These are phyloP conservation scores for Phenacoccus solenopsis DNA, from an alignment of 1,140 invertebrate genomes.

Conservation along the genomic window DNA sequence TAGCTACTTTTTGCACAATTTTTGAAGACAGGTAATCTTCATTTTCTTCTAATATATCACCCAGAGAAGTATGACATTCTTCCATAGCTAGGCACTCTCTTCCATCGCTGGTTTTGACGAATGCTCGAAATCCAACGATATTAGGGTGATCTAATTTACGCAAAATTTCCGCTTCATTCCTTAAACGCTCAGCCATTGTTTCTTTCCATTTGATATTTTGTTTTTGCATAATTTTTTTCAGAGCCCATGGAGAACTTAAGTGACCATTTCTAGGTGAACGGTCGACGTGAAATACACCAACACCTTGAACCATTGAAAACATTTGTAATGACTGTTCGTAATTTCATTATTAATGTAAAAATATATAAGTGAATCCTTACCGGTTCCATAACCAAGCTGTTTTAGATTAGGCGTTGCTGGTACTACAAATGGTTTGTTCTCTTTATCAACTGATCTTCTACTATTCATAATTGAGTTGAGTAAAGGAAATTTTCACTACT, in stretches of 20 bases:
- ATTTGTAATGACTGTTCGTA: no score
- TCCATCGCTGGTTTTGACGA: constrained; percentile 45
- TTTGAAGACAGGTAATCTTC: constrained; percentile 41
- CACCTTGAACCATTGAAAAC: constrained; percentile 44
- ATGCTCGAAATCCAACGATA: constrained; percentile 65
- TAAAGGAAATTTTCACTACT: no score
- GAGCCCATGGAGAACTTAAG: constrained; percentile 62
- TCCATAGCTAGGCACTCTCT: constrained; percentile 36
- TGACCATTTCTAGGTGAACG: constrained; percentile 51
- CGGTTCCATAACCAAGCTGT: constrained; percentile 58
- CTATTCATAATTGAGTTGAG: no score
- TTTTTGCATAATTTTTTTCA: constrained; percentile 52
- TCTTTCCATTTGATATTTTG: constrained; percentile 27
- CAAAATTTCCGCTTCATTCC: constrained; percentile 54
- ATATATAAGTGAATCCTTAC: constrained; percentile 35
- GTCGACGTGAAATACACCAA: constrained; percentile 60
- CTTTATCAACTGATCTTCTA: background rate
- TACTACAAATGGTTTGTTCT: constrained; percentile 26
- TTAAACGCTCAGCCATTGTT: constrained; percentile 42
- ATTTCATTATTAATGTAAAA: constrained; percentile 21
- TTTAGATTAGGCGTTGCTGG: constrained; percentile 55
- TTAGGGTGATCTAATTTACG: constrained; percentile 63
- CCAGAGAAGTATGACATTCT: constrained; percentile 36
- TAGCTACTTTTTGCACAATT: constrained; percentile 46
- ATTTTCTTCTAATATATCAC: constrained; percentile 56